Conservation (phyloP, 64 coral and sea anemone species). For the Orbicella faveolata region DNA sequence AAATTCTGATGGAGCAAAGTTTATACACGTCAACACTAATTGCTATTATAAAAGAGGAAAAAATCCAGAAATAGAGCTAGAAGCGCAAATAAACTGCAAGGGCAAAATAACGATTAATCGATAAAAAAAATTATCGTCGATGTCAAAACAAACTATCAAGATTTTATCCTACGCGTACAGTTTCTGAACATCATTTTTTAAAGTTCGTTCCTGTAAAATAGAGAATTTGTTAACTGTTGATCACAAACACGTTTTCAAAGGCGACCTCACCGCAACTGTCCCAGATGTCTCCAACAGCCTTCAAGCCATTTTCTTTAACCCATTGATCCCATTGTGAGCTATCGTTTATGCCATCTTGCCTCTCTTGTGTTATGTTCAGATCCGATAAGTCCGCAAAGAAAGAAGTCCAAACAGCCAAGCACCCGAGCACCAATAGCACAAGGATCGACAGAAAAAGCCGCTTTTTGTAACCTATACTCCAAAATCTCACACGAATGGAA, state of each 20-base stretch:
- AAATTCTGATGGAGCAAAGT: background rate
- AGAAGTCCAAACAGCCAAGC: slow-evolving; percentile 19
- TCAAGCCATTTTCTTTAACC: background rate
- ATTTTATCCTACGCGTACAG: too few relatives aligned
- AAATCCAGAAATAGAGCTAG: background rate
- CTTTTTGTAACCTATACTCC: slow-evolving; percentile 69
- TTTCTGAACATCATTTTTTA: too few relatives aligned
- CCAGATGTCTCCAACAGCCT: slow-evolving; percentile 56
- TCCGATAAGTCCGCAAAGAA: slow-evolving; percentile 48
- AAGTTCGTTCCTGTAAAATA: too few relatives aligned
- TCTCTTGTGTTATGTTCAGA: slow-evolving; percentile 15
- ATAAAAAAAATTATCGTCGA: too few relatives aligned
- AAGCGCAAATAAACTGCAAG: too few relatives aligned
- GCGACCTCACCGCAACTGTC: slow-evolving; percentile 53
- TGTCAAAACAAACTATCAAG: too few relatives aligned
- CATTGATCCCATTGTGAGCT: slow-evolving; percentile 49
- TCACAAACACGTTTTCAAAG: background rate
- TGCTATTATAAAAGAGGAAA: background rate
- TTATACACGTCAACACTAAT: background rate
- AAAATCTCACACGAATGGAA: slow-evolving; percentile 42
- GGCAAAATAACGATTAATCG: too few relatives aligned
- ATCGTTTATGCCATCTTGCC: background rate
- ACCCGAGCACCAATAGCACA: background rate
- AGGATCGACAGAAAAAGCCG: slow-evolving; percentile 24
- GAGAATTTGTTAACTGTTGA: background rate